Evolutionary conservation across 2,888 invertebrate species (phyloP).

Genomic region (Sussaba pulchella): DNA sequence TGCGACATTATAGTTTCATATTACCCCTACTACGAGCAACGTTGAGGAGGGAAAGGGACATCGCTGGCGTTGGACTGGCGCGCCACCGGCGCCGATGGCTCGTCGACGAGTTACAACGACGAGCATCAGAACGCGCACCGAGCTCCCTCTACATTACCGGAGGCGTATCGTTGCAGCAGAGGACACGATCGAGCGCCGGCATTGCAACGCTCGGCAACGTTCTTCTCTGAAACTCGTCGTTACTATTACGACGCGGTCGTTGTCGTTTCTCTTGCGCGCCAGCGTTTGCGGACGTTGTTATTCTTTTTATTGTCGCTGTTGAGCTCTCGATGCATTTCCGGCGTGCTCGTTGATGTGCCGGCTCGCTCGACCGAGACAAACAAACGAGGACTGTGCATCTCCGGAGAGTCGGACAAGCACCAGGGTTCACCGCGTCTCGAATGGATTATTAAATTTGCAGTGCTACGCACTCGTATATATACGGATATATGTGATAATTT

Average conservation of each 20-base stretch:
- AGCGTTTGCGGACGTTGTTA: constrained; percentile 63
- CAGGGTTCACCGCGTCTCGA: constrained; percentile 63
- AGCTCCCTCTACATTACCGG: neutral
- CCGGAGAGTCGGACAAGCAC: neutral
- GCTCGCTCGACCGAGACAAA: constrained; percentile 47
- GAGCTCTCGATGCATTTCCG: constrained; percentile 29
- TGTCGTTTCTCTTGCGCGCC: constrained; percentile 66
- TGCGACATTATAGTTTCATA: constrained; percentile 70
- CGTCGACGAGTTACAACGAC: constrained; percentile 51
- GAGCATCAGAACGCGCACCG: constrained; percentile 5
- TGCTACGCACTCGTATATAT: constrained; percentile 68
- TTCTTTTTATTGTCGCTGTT: constrained; percentile 39
- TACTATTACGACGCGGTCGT: constrained; percentile 79
- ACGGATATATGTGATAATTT: constrained; percentile 69
- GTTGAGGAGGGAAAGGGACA: constrained; percentile 10
- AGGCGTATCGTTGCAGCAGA: constrained; percentile 7
- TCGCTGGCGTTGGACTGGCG: constrained; percentile 8
- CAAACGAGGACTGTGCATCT: constrained; percentile 9
- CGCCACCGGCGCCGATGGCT: constrained; percentile 30
- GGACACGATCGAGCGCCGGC: constrained; percentile 42
- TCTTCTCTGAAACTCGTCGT: constrained; percentile 77
- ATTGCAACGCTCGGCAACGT: constrained; percentile 63
- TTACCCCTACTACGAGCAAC: constrained; percentile 47
- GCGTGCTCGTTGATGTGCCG: constrained; percentile 28
- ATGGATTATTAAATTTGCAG: constrained; percentile 81